Evolutionary conservation across 2,888 invertebrate genomes (phyloP), one percentile per base, ranked within the genome.

Genomic region (Idaea aversata): DNA sequence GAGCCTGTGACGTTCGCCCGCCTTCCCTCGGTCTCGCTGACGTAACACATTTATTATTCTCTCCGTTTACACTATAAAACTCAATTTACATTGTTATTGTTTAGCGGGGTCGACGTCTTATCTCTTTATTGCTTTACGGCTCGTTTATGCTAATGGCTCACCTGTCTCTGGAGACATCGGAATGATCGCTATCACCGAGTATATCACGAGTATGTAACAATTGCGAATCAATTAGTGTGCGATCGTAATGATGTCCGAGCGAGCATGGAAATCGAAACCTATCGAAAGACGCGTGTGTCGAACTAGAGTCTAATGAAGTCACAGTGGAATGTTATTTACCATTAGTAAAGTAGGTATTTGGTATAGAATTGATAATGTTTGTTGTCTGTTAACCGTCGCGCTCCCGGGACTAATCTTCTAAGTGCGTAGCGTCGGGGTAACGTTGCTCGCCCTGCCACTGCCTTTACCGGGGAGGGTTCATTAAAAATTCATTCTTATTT

Each of bases 401-500:
- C 91, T 88, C 90, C 78, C 80, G 90, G 88, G 91, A 88, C 91
- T 92, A 93, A 93, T 92, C 91, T 92, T 83, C 88, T 91, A 91
- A 92, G 93, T 92, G 92, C 91, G 92, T 89, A 85, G 81, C 85
- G 82, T 81, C 73, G 73, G 73, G 70, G 68, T 64, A 75, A 61
- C n/a, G 73, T 71, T 65, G 66, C 67, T 66, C 59, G 70, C 65
- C 57, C 66, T 65, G 74, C 73, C 76, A 72, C 67, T 66, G 59
- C 69, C 65, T 57, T 66, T 66, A 73, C 73, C 76, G 72, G 79
- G 80, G 80, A 78, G 77, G 78, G 79, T 85, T 92, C 91, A 92
- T 93, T 93, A 93, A 92, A 92, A 92, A 91, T 92, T 92, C 91
- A 93, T 92, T 92, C 92, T 91, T 91, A 90, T 90, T 92, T 91